Percentiles rank a stretch among this genome's conserved stretches.
Conservation (phyloP, 2,113 vertebrate genomes). For the Acinonyx jubatus region DNA sequence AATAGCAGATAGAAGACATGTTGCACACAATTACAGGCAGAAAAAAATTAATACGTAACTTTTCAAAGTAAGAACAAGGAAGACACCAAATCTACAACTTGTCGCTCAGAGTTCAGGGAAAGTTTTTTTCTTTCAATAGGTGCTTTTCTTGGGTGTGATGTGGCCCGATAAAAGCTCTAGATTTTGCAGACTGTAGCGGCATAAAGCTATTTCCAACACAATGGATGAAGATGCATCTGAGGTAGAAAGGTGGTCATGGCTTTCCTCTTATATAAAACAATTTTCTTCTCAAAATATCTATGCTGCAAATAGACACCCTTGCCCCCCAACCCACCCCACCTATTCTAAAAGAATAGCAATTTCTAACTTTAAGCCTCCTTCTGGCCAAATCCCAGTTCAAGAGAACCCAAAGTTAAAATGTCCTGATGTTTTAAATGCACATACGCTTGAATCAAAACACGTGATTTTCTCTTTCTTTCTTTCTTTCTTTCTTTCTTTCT, state of each 20-base stretch:
- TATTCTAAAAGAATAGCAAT: constrained; percentile 72
- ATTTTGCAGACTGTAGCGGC: constrained; percentile 79
- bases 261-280: constrained; percentile 95
- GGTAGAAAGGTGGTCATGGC: constrained; percentile 99
- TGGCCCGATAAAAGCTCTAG: constrained; percentile 84
- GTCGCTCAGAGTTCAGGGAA: constrained; percentile 80
- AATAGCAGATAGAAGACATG: constrained; percentile 85
- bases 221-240: constrained; percentile 93
- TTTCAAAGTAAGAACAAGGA: constrained; percentile 83
- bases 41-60: constrained; percentile 85
- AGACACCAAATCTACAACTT: constrained; percentile 87
- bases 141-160: constrained; percentile 81
- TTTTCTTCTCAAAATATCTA: constrained; percentile 87
- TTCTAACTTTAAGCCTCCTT: constrained; percentile 68
- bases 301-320: constrained; percentile 83
- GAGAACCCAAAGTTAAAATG: constrained; percentile 68
- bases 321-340: constrained; percentile 74
- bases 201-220: constrained; percentile 87
- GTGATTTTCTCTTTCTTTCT: constrained; percentile 23
- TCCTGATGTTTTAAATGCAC: constrained; percentile 69
- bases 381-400: constrained; percentile 65
- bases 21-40: constrained; percentile 86
- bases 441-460: constrained; percentile 63
- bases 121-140: constrained; percentile 79
- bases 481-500: too few species aligned